These are phyloP conservation scores for Tragelaphus scriptus DNA, from an alignment of 2,113 vertebrate genomes.

Conservation along the genomic window DNA sequence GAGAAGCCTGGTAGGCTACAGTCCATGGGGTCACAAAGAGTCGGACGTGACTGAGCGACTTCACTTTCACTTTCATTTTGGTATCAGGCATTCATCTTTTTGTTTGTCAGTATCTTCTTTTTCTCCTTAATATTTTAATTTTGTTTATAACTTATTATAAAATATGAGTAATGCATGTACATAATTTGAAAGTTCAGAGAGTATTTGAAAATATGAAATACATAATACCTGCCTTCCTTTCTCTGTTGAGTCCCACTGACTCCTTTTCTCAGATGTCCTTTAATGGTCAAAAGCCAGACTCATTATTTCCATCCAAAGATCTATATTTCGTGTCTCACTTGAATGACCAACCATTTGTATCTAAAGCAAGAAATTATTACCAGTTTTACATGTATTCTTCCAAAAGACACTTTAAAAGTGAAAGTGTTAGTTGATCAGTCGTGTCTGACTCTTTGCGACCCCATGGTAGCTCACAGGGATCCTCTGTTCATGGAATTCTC, in stretches of 20 bases:
- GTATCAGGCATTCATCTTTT: neutral
- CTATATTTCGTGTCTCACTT: neutral
- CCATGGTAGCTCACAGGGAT: neutral
- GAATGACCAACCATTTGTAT: neutral
- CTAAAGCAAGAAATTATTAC: neutral
- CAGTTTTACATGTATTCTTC: neutral
- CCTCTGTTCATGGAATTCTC: neutral
- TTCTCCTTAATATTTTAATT: neutral
- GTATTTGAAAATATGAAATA: neutral
- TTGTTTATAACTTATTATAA: neutral
- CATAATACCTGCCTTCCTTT: neutral
- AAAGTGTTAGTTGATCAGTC: neutral
- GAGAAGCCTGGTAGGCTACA: no score
- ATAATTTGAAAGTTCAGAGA: neutral
- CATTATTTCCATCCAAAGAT: neutral
- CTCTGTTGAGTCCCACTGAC: neutral
- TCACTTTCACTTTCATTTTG: neutral
- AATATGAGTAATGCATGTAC: neutral
- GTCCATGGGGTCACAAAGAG: no score
- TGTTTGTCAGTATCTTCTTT: neutral
- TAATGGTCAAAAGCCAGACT: neutral
- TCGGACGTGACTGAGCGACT: no score
- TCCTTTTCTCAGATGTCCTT: neutral
- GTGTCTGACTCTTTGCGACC: neutral
- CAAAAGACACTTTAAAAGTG: neutral